A percentile compares a stretch with the other conserved stretches of the same genome.
These are phyloP conservation scores for Theodoxus fluviatilis DNA, from an alignment of 2,888 invertebrate genomes.

Conservation along the genomic window DNA sequence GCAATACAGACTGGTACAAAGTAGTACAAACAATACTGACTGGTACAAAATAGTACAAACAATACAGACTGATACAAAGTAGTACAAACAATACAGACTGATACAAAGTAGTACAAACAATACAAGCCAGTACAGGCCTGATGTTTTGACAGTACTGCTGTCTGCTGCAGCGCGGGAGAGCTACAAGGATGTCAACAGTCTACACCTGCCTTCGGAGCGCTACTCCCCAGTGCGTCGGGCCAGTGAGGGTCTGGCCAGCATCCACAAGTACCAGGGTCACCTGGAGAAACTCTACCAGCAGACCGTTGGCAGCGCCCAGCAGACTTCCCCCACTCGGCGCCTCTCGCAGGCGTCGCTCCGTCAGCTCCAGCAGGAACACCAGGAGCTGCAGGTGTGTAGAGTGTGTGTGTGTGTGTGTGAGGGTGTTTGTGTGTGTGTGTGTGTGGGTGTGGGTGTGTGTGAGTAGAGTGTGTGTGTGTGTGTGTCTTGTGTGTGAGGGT, in stretches of 20 bases:
- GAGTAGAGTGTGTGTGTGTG: no score
- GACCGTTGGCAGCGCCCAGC: slow-evolving; percentile 69
- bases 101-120: no score
- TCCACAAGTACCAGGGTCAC: slow-evolving; percentile 57
- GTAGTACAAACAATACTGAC: no score
- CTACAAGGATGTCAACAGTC: slow-evolving; percentile 70
- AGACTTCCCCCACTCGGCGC: not conserved
- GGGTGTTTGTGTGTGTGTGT: not conserved
- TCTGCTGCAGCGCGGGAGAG: slow-evolving; percentile 68
- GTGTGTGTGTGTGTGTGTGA: not conserved
- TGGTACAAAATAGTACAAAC: no score
- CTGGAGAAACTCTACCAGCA: slow-evolving; percentile 69
- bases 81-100: no score
- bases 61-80: no score
- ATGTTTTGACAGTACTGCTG: not conserved
- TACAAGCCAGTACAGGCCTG: no score
- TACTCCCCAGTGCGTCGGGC: slow-evolving; percentile 91
- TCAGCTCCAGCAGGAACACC: slow-evolving; percentile 81
- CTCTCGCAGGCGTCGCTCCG: not conserved
- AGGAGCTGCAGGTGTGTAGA: slow-evolving; percentile 74
- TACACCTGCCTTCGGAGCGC: slow-evolving; percentile 73
- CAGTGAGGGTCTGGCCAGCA: slow-evolving; percentile 75
- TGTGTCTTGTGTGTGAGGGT: no score
- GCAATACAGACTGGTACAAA: no score
- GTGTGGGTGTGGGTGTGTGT: no score